phyloP scores from a whole-genome alignment of 92 coral and sea anemone species.

The Virgularia gustaviana region DNA sequence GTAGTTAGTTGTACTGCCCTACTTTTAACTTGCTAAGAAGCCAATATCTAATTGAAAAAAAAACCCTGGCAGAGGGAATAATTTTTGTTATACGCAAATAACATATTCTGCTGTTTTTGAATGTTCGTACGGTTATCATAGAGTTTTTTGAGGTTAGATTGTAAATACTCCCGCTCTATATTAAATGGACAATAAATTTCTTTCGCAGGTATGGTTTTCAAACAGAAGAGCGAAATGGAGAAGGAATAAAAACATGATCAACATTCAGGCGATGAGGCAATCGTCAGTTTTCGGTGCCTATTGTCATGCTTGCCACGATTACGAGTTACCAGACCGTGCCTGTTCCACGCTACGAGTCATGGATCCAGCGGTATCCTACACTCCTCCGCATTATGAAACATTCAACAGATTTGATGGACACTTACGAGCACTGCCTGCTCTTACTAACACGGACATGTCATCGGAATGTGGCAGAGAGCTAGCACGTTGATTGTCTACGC shows the following conservation, averaged over 20 bases:
- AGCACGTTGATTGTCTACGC: background rate
- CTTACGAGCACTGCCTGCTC: conserved; percentile 15
- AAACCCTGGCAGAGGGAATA: too few species aligned
- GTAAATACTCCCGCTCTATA: too few species aligned
- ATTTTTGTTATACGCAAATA: too few species aligned
- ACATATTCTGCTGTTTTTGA: too few species aligned
- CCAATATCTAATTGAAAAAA: too few species aligned
- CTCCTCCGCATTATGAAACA: conserved; percentile 19
- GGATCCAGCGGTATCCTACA: conserved; percentile 13
- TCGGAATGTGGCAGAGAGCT: conserved; percentile 10
- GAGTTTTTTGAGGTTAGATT: too few species aligned
- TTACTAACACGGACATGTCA: background rate
- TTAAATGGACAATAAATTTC: too few species aligned
- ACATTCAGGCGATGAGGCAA: conserved; percentile 83
- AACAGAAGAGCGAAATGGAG: conserved; percentile 99
- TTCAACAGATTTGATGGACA: conserved; percentile 36
- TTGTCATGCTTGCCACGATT: conserved; percentile 90
- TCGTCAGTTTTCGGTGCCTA: conserved; percentile 80
- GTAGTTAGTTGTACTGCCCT: too few species aligned
- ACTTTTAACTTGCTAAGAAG: too few species aligned
- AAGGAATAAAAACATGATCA: conserved; percentile 90
- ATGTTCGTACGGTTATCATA: too few species aligned
- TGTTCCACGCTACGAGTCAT: conserved; percentile 51
- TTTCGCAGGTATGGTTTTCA: conserved; percentile 93
- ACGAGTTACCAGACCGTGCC: conserved; percentile 80